Evolutionary conservation across 2,888 invertebrate species (phyloP).

Genomic region (Alviniconcha strummeri): DNA sequence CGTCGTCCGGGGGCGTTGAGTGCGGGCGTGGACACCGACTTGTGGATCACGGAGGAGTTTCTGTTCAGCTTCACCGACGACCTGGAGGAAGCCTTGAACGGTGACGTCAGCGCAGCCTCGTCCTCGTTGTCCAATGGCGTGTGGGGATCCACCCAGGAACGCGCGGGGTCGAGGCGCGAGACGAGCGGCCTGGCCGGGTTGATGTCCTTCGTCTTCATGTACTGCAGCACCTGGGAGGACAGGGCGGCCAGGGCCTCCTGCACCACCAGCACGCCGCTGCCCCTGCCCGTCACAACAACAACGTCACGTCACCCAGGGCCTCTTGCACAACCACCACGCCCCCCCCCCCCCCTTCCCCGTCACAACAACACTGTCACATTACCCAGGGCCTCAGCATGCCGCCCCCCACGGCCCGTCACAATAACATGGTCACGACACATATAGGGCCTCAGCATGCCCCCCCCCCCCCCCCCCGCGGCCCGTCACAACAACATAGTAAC

Average conservation of each 20-base stretch:
- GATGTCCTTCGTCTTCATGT: slow-evolving; percentile 50
- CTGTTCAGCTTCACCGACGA: not conserved
- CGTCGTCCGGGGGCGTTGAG: not conserved
- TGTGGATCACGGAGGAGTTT: not conserved
- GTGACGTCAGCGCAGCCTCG: not conserved
- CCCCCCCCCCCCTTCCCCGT: not conserved
- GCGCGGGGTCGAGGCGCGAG: slow-evolving; percentile 33
- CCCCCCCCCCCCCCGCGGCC: too few relatives aligned
- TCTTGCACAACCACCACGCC: not conserved
- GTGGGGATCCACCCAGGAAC: slow-evolving; percentile 34
- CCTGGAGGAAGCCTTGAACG: not conserved
- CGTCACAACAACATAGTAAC: too few relatives aligned
- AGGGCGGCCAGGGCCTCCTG: slow-evolving; percentile 54
- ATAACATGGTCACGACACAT: too few relatives aligned
- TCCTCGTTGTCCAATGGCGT: slow-evolving; percentile 29
- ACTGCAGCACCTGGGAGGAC: slow-evolving; percentile 53
- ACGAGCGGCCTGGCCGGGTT: slow-evolving; percentile 47
- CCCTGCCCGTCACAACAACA: not conserved
- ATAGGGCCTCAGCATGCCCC: too few relatives aligned
- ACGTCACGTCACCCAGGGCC: too few relatives aligned
- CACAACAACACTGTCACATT: too few relatives aligned
- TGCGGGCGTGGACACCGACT: slow-evolving; percentile 3
- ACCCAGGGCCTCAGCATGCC: too few relatives aligned
- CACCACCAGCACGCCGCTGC: slow-evolving; percentile 40
- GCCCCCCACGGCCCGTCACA: too few relatives aligned